Base-by-base conservation (phyloP, 2,113 vertebrate species). In the Halcyon malimbica region DNA sequence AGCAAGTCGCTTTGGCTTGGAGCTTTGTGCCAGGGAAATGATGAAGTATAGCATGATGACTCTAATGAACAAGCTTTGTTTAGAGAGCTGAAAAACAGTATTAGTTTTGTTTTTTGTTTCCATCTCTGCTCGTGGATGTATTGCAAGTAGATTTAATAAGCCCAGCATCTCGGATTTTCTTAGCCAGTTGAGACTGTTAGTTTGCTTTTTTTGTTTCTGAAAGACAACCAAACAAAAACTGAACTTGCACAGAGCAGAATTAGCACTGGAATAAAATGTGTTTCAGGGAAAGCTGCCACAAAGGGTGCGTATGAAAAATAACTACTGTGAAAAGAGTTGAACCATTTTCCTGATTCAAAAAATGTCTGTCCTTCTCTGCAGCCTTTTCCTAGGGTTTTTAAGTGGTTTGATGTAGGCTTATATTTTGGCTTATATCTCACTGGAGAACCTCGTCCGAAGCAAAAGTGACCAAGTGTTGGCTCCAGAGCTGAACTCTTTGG, bases 11-110 rank as follows among this genome's bases (percentile, higher is more conserved):
- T 91, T 50, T 91, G 93, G 94, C 85, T 93, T 19, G 1, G 2
- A 93, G 87, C 90, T 93, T 88, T 94, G 92, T 95, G 94, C 93
- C 88, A 57, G 60, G 51, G 90, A 86, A 97, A 92, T 89, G 92
- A 84, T 84, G 91, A 91, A 93, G 88, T 95, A 19, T 74, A 88
- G 80, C 81, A 83, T 23, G 89, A 89, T 82, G 82, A 88, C 82
- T 96, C 50, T 89, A 86, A 85, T 90, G 93, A 96, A 89, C 76
- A 10, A 74, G 92, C 88, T 96, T 96, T 93, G 88, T 90, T 91
- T 73, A 60, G 51, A 90, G 93, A 87, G 79, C 83, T 90, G 88
- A 50, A 79, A 77, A 92, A 62, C 84, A 81, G 77, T 18, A 28
- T 87, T 69, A 92, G 59, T 80, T 91, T 91, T 91, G 93, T 70